These are phyloP conservation scores for Drosophila nr. fundita DNA, from an alignment of 2,888 invertebrate species.

Conservation along the genomic window DNA sequence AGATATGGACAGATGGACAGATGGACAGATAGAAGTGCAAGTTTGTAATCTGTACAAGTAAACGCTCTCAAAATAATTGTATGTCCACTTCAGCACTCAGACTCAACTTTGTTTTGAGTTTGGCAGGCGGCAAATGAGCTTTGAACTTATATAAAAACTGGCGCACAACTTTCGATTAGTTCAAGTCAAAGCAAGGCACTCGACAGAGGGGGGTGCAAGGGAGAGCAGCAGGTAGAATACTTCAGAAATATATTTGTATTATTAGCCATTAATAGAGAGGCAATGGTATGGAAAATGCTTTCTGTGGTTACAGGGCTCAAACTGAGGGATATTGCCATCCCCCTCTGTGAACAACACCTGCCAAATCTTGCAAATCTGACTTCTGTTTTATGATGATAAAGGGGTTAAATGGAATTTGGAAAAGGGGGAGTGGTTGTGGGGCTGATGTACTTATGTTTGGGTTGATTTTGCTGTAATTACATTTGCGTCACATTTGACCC, in stretches of 20 bases:
- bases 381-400: slow-evolving; percentile 42
- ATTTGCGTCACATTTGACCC: slow-evolving; percentile 32
- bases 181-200: slow-evolving; percentile 9
- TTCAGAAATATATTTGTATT: slow-evolving; percentile 31
- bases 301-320: slow-evolving; percentile 17
- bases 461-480: slow-evolving; percentile 44
- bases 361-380: slow-evolving; percentile 8
- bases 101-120: slow-evolving; percentile 32
- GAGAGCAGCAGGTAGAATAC: slow-evolving; percentile 36
- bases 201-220: not conserved
- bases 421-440: not conserved
- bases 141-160: slow-evolving; percentile 54
- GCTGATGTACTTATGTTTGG: slow-evolving; percentile 5
- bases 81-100: slow-evolving; percentile 42
- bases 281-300: slow-evolving; percentile 45
- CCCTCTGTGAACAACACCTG: slow-evolving; percentile 44
- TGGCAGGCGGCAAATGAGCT: slow-evolving; percentile 46
- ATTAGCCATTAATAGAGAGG: slow-evolving; percentile 17
- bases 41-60: slow-evolving; percentile 48
- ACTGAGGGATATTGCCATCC: slow-evolving; percentile 9
- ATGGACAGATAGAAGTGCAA: slow-evolving; percentile 30
- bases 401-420: slow-evolving; percentile 35
- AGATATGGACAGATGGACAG: slow-evolving; percentile 24
- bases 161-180: slow-evolving; percentile 49
- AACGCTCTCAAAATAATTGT: slow-evolving; percentile 39